A percentile compares a stretch with the other conserved stretches of the same genome.
Evolutionary conservation across 1,140 invertebrate genomes (phyloP).

Genomic region (Psix sp.): DNA sequence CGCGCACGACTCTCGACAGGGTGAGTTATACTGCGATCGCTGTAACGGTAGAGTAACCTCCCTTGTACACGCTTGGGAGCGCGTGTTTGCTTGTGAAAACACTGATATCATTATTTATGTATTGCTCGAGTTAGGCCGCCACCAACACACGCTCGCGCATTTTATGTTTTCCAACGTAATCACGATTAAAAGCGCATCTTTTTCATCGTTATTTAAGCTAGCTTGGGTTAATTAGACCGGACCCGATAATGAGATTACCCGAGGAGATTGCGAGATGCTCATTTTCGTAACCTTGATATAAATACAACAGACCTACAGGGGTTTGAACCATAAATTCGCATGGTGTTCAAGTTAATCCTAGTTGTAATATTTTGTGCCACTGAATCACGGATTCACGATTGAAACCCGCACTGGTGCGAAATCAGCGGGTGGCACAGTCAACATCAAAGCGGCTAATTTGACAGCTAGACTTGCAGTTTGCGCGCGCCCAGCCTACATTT

Average conservation of each 20-base stretch:
- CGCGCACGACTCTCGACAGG: slow-evolving; percentile 69
- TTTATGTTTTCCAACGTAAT: slow-evolving; percentile 33
- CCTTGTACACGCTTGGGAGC: slow-evolving; percentile 67
- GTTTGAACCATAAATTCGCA: background rate
- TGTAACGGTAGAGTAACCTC: slow-evolving; percentile 70
- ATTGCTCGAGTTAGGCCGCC: slow-evolving; percentile 63
- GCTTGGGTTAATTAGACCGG: slow-evolving; percentile 50
- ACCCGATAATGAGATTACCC: slow-evolving; percentile 54
- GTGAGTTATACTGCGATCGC: slow-evolving; percentile 70
- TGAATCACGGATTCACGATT: too few species aligned
- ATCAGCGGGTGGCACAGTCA: background rate
- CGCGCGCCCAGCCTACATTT: slow-evolving; percentile 4
- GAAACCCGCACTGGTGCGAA: slow-evolving; percentile 1
- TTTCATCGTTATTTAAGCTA: slow-evolving; percentile 49
- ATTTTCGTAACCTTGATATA: slow-evolving; percentile 26
- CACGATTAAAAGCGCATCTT: slow-evolving; percentile 52
- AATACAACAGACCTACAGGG: background rate
- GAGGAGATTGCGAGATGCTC: slow-evolving; percentile 36
- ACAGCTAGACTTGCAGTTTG: slow-evolving; percentile 1
- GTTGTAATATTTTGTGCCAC: slow-evolving; percentile 26
- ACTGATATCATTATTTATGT: slow-evolving; percentile 76
- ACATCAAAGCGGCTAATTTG: slow-evolving; percentile 16
- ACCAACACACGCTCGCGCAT: slow-evolving; percentile 33
- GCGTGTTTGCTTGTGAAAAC: slow-evolving; percentile 72
- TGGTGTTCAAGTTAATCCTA: slow-evolving; percentile 27